These are phyloP conservation scores for Liparis tanakae DNA, from an alignment of 2,797 vertebrate genomes.

Conservation along the genomic window DNA sequence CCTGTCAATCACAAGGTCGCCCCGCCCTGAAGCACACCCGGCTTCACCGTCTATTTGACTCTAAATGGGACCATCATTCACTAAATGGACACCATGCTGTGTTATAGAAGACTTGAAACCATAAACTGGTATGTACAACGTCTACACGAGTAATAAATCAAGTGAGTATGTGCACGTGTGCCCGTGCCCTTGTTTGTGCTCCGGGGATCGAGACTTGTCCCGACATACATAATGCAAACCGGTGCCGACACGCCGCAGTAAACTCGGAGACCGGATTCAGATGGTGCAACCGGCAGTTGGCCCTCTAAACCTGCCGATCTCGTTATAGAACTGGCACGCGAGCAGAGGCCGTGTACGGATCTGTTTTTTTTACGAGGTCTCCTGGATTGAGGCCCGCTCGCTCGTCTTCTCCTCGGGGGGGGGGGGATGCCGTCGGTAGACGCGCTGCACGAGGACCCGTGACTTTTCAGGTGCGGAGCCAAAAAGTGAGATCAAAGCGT, in stretches of 20 bases:
- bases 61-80: background rate
- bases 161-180: background rate
- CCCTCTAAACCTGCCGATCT: background rate
- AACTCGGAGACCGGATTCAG: constrained; percentile 9
- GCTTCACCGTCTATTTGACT: background rate
- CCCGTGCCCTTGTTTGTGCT: background rate
- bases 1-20: background rate
- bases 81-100: background rate
- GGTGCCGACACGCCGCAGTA: background rate
- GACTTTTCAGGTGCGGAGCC: constrained; percentile 55
- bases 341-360: background rate
- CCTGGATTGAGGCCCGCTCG: background rate
- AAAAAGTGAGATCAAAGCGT: constrained; percentile 68
- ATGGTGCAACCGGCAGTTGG: constrained; percentile 10
- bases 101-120: background rate
- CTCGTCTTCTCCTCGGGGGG: background rate
- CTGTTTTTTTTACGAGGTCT: constrained; percentile 10
- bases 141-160: background rate
- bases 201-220: background rate
- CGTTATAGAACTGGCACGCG: background rate
- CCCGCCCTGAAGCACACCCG: background rate
- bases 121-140: background rate
- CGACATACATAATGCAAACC: constrained; percentile 8
- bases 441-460: background rate
- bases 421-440: constrained; percentile 17